Percentiles rank a stretch among this genome's conserved stretches.
Evolutionary conservation across 2,888 invertebrate genomes (phyloP).

Genomic region (Cantharis rustica): DNA sequence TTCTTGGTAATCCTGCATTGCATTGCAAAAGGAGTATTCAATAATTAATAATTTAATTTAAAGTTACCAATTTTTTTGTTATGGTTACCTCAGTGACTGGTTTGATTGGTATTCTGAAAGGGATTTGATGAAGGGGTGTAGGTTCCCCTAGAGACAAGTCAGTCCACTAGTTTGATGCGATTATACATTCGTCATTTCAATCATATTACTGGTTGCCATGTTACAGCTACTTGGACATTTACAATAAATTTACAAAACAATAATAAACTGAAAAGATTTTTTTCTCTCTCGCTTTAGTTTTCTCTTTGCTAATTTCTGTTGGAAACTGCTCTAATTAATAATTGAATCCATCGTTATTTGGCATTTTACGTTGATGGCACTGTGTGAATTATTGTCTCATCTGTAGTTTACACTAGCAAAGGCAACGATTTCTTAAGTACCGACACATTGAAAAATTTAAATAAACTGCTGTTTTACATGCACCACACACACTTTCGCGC

Average conservation of each 20-base stretch:
- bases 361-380: neutral
- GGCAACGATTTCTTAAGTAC: neutral
- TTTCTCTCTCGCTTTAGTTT: neutral
- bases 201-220: neutral
- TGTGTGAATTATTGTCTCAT: neutral
- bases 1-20: neutral
- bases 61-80: neutral
- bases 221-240: neutral
- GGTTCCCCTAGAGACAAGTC: slow-evolving; percentile 17
- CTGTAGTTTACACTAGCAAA: neutral
- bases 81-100: neutral
- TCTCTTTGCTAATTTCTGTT: neutral
- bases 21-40: neutral
- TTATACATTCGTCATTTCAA: slow-evolving; percentile 11
- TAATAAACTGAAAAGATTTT: neutral
- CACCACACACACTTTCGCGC: neutral
- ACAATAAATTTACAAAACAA: neutral
- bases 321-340: neutral
- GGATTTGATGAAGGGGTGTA: slow-evolving; percentile 20
- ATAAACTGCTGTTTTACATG: neutral
- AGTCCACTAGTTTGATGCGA: slow-evolving; percentile 25
- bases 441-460: neutral
- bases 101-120: slow-evolving; percentile 29
- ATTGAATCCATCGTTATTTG: neutral
- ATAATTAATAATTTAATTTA: neutral